phyloP scores from a whole-genome alignment of 2,113 vertebrate species.

The Sander vitreus region DNA sequence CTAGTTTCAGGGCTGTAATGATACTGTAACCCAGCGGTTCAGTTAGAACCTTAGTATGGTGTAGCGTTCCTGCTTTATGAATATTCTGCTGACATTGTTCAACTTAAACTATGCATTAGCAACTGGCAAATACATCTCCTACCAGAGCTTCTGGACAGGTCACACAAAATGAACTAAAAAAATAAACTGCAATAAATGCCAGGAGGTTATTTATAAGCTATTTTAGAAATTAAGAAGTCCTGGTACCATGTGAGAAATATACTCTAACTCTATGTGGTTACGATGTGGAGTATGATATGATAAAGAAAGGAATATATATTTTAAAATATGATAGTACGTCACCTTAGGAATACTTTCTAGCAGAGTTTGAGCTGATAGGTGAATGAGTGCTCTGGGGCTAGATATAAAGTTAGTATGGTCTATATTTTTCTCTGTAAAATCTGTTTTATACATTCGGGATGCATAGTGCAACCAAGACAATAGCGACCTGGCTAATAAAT shows the following conservation, averaged over 20 bases:
- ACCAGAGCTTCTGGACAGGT: background rate
- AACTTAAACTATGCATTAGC: constrained; percentile 4
- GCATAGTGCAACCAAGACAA: background rate
- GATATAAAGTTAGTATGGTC: background rate
- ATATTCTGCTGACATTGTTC: constrained; percentile 24
- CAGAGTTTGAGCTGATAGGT: background rate
- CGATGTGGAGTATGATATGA: background rate
- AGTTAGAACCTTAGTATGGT: background rate
- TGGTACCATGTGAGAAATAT: background rate
- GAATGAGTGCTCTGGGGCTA: background rate
- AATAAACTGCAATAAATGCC: background rate
- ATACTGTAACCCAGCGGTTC: background rate
- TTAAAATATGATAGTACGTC: background rate
- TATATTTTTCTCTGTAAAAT: background rate
- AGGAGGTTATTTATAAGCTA: background rate
- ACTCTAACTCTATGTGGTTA: background rate
- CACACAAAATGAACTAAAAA: constrained; percentile 1
- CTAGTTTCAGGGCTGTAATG: background rate
- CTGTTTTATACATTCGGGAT: background rate
- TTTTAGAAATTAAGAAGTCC: background rate
- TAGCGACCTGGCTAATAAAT: background rate
- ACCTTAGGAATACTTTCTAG: background rate
- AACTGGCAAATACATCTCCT: constrained; percentile 6
- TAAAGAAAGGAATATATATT: background rate
- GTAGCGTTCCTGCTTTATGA: background rate